A percentile compares a stretch with the other conserved stretches of the same genome.
phyloP scores from a whole-genome alignment of 1,140 invertebrate genomes.

The Nasonia giraulti region DNA sequence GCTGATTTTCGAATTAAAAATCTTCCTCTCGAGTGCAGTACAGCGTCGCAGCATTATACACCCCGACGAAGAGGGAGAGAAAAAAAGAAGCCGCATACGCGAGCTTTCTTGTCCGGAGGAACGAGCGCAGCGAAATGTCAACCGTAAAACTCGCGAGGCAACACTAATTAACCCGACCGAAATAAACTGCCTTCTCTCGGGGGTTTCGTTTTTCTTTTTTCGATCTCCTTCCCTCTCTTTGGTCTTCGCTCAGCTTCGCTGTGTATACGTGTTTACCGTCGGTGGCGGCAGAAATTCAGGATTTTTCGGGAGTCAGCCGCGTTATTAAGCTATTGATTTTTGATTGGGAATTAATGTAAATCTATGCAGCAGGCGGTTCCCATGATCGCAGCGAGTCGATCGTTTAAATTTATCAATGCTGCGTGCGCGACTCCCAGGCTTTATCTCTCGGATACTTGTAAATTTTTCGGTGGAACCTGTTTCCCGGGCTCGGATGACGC shows the following conservation, averaged over 20 bases:
- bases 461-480: constrained; percentile 32
- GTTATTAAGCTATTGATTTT: constrained; percentile 48
- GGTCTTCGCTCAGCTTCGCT: not conserved
- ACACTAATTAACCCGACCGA: constrained; percentile 74
- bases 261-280: not conserved
- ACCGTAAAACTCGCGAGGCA: constrained; percentile 74
- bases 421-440: not conserved
- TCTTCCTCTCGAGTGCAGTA: not conserved
- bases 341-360: constrained; percentile 33
- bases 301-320: not conserved
- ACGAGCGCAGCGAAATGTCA: constrained; percentile 70
- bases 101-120: constrained; percentile 51
- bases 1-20: constrained; percentile 49
- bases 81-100: constrained; percentile 11
- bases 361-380: not conserved
- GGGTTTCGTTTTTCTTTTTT: constrained; percentile 53
- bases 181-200: constrained; percentile 70
- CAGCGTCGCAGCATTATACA: not conserved
- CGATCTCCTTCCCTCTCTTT: constrained; percentile 55
- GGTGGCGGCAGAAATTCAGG: not conserved
- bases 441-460: constrained; percentile 31
- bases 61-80: not conserved
- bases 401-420: constrained; percentile 47
- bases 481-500: not conserved
- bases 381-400: constrained; percentile 9